Evolutionary conservation across 30 jellyfish, hydroid and myxozoan genomes (phyloP), one percentile per base, ranked within the genome.

Genomic region (Hydra vulgaris): DNA sequence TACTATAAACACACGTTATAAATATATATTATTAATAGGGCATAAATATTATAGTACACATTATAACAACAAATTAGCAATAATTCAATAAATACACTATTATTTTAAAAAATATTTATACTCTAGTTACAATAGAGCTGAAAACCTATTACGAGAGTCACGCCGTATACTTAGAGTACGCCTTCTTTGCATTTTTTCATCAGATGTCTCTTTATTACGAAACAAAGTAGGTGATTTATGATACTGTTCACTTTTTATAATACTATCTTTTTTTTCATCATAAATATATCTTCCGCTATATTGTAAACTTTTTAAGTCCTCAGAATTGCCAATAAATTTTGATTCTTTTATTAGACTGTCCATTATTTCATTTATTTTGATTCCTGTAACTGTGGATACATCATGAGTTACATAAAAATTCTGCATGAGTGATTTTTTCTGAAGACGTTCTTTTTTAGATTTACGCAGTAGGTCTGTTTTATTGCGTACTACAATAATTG

Each of bases 261-360:
- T 40, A 23, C 70, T 56, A 21, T 27, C 85, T 68, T n/a, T 68
- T 68, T 23, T 68, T 21, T 54, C 82, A 19, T 53, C 67, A 66
- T 66, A 80, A 66, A 80, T 70, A 66, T 80, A 80, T 26, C 87
- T 21, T 21, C 87, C 87, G 61, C 87, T 80, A 24, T 61, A 25
- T 66, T 79, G 68, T 52, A 54, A 19, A 66, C 71, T 66, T 15
- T 82, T 84, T 24, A 56, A 27, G 26, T 80, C 81, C 15, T 66
- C 70, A 21, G 55, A 24, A 27, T 80, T 80, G 23, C 87, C 85
- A 27, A 80, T 80, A 70, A 80, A 80, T 19, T 80, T 80, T 0
- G 87, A 80, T 72, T 80, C 87, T 70, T 80, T 84, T 0, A 80
- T 80, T 52, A 80, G 26, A 80, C 85, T 80, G 66, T 80, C 87